Evolutionary conservation across 2,888 invertebrate genomes (phyloP).

Genomic region (Panopea generosa): DNA sequence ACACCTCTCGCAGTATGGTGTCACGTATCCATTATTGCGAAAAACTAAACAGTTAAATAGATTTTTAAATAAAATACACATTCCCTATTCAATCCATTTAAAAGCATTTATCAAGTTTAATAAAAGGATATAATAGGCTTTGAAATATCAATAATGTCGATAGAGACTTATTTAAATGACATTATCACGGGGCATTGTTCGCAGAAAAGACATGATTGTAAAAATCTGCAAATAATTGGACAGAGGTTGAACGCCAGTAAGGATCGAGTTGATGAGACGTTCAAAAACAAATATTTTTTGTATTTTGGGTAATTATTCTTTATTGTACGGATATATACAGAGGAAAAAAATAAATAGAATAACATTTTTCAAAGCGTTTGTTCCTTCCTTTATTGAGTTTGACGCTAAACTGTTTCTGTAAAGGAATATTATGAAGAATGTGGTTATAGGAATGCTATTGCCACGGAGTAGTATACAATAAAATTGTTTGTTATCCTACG

Average conservation of each 20-base stretch:
- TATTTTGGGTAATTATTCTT: background rate
- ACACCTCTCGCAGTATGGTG: constrained; percentile 24
- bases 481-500: too few relatives aligned
- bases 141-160: constrained; percentile 28
- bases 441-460: background rate
- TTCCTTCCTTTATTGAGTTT: background rate
- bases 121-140: constrained; percentile 18
- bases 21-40: constrained; percentile 23
- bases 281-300: background rate
- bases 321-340: background rate
- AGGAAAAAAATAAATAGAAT: background rate
- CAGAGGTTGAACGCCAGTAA: background rate
- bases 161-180: constrained; percentile 17
- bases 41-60: constrained; percentile 42
- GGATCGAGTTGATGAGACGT: background rate
- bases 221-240: background rate
- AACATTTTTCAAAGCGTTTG: background rate
- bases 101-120: constrained; percentile 45
- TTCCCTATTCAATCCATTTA: constrained; percentile 27
- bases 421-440: background rate
- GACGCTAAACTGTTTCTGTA: constrained; percentile 1
- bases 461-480: too few relatives aligned
- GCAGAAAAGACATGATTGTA: background rate
- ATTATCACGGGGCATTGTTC: constrained; percentile 4
- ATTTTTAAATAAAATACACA: constrained; percentile 20